Evolutionary conservation across 2,888 invertebrate genomes (phyloP), one percentile per base, ranked within the genome.

Genomic region (Scaptodrosophila latifasciaeformis): DNA sequence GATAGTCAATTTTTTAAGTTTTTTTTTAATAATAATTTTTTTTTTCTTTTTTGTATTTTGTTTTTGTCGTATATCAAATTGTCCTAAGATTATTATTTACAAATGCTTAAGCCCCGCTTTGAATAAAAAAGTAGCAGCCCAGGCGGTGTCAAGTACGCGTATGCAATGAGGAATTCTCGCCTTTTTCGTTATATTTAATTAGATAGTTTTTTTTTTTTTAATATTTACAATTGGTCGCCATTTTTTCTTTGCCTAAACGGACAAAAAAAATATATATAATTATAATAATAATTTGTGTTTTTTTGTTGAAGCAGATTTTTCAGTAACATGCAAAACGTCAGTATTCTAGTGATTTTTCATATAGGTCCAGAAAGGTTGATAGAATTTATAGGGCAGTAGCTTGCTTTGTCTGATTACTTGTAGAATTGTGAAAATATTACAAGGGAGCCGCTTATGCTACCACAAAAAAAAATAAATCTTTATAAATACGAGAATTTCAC

Each of bases 271-370:
- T 58, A 64, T 63, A 61, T 59, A 47, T 48, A 54, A n/a, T n/a
- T n/a, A n/a, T n/a, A n/a, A n/a, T n/a, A n/a, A n/a, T n/a, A 10
- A 37, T 31, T 43, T 24, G 27, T 42, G n/a, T 37, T 17, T 15
- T 19, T 39, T 61, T 54, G 68, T 76, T 80, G 81, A 80, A 76
- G 75, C 78, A 76, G 75, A 80, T 77, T 77, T 80, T 77, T 75
- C 67, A 68, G 81, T 76, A 76, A 76, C 75, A 80, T 76, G 75
- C 81, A 80, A 74, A 76, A 76, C 78, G 81, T 80, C 81, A 80
- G 62, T 67, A 49, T 57, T 53, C 40, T 62, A n/a, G 12, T 34
- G 37, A 21, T 21, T 13, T 39, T 42, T 67, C 31, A 59, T 68
- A 17, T 39, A 15, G 15, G 37, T 37, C 59, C 49, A 66, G 58